phyloP scores from a whole-genome alignment of 1,140 invertebrate genomes.

The Homalodisca vitripennis region DNA sequence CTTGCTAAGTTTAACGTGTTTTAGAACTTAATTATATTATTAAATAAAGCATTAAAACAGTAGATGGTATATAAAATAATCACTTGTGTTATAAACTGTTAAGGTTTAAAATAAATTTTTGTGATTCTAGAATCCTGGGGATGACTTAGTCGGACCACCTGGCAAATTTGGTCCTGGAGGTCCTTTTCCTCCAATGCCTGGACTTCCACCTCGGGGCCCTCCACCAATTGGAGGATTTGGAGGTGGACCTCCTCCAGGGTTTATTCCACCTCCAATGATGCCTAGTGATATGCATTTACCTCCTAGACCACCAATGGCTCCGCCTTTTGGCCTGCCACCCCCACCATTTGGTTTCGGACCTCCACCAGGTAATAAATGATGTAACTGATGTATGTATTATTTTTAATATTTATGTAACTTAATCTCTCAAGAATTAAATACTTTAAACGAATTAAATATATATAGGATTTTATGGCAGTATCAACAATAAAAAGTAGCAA shows the following conservation, averaged over 20 bases:
- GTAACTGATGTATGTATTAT: no score
- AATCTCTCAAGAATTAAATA: background rate
- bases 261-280: conserved; percentile 51
- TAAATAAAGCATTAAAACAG: no score
- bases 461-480: no score
- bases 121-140: conserved; percentile 18
- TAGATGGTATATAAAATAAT: no score
- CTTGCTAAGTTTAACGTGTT: no score
- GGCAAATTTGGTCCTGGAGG: conserved; percentile 23
- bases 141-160: conserved; percentile 7
- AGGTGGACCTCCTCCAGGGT: conserved; percentile 43
- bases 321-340: conserved; percentile 67
- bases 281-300: conserved; percentile 44
- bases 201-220: conserved; percentile 16
- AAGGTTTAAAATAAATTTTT: no score
- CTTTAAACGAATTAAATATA: no score
- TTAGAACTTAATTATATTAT: no score
- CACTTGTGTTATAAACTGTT: no score
- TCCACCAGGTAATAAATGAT: conserved; percentile 26
- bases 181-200: conserved; percentile 18
- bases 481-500: no score
- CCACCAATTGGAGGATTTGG: conserved; percentile 36
- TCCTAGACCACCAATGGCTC: conserved; percentile 51
- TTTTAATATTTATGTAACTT: background rate
- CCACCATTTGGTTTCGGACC: conserved; percentile 63